phyloP scores from a whole-genome alignment of 2,113 vertebrate genomes.

The Scatophagus argus region DNA sequence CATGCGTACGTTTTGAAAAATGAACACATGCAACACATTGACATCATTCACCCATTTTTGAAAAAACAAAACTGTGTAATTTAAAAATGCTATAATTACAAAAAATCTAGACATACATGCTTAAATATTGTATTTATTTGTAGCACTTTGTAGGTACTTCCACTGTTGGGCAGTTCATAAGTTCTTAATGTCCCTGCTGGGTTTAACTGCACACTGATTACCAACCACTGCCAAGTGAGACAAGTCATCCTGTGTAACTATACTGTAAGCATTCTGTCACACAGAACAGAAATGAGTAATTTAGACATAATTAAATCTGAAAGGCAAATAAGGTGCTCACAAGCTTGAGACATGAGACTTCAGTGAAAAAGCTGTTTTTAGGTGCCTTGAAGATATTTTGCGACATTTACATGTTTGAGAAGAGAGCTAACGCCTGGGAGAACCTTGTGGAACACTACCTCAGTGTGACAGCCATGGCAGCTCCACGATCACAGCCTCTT shows the following conservation, averaged over 20 bases:
- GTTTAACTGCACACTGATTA: conserved; percentile 21
- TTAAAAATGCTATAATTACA: not conserved
- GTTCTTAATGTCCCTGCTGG: conserved; percentile 4
- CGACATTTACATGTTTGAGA: conserved; percentile 51
- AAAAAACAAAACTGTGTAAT: not conserved
- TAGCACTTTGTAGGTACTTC: not conserved
- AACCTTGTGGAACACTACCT: conserved; percentile 30
- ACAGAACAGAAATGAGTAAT: conserved; percentile 27
- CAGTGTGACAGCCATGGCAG: conserved; percentile 50
- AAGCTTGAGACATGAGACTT: conserved; percentile 43
- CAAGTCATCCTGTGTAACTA: conserved; percentile 43
- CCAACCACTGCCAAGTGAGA: conserved; percentile 50
- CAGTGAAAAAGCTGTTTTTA: conserved; percentile 50
- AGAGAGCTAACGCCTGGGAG: conserved; percentile 26
- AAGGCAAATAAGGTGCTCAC: conserved; percentile 42
- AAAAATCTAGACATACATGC: not conserved
- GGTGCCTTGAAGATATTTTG: conserved; percentile 41
- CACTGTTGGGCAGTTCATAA: conserved; percentile 9
- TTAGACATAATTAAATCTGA: conserved; percentile 56
- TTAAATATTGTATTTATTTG: not conserved
- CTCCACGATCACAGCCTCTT: conserved; percentile 45
- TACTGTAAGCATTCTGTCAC: conserved; percentile 36
- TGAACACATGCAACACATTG: not conserved
- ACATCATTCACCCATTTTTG: not conserved
- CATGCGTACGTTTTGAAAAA: not conserved